A percentile compares a stretch with the other conserved stretches of the same genome.
Conservation (phyloP, 2,888 invertebrate genomes). For the Heliconius charithonia region DNA sequence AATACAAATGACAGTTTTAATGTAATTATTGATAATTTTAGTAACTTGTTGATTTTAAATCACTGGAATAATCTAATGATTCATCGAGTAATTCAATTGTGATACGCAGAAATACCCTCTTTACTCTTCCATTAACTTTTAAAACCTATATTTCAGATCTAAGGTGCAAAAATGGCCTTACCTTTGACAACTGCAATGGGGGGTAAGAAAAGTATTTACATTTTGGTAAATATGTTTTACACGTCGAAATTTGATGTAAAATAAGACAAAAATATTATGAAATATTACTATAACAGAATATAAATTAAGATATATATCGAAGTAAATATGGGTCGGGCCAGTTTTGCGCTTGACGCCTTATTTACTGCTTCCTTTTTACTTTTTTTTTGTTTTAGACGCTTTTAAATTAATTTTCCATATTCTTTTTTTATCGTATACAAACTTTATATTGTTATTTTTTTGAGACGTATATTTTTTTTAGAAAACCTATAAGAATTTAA, state of each 20-base stretch:
- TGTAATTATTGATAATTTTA: background rate
- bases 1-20: background rate
- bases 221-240: conserved; percentile 8
- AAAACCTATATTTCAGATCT: conserved; percentile 30
- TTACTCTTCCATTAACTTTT: background rate
- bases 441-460: background rate
- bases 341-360: conserved; percentile 27
- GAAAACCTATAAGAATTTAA: background rate
- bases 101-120: background rate
- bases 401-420: conserved; percentile 6
- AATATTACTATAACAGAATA: conserved; percentile 2
- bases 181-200: conserved; percentile 29
- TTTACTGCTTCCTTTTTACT: background rate
- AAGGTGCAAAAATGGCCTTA: conserved; percentile 31
- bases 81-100: background rate
- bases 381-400: conserved; percentile 7
- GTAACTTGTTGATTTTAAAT: background rate
- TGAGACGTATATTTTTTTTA: no score
- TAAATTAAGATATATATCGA: background rate
- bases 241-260: background rate
- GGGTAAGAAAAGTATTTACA: conserved; percentile 21
- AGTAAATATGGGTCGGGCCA: conserved; percentile 26
- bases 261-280: conserved; percentile 5
- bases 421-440: background rate
- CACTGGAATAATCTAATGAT: background rate